Base-by-base conservation (phyloP, 2,113 vertebrate species). In the Myiozetetes cayanensis region DNA sequence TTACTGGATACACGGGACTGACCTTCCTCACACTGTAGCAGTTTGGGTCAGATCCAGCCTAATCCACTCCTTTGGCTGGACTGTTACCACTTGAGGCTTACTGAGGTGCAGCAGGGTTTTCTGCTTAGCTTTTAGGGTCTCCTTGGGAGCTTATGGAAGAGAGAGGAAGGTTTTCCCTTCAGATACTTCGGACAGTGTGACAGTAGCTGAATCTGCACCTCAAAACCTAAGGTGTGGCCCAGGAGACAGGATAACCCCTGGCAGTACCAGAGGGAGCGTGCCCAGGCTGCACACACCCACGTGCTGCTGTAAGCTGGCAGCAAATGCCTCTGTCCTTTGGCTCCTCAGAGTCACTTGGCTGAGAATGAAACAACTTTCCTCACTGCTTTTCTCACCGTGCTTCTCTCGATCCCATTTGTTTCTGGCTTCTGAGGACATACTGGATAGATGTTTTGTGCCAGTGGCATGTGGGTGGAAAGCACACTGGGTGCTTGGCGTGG, bases 401-500 rank as follows among this genome's bases (percentile, higher is more conserved):
- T 55, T 2, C 37, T 52, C 44, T 70, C 27, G 5, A 2, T 24
- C 59, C 74, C 2, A 0, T 27, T 58, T 15, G 9, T 27, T 21
- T 47, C 63, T 0, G 23, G 63, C 41, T 52, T 46, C 17, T 2
- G 6, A 67, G 74, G 84, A 58, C 23, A 5, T 17, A 7, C 20
- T 33, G 13, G 55, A 31, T 20, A 12, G 0, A 1, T 17, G 41
- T 27, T 33, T 33, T 9, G n/a, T 50, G 76, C 35, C 50, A 8
- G n/a, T 7, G 35, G 35, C 5, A 3, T 1, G 37, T 33, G 59
- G 17, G 22, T 14, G 56, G 47, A 6, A 76, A 43, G 37, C 2
- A 37, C 17, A 3, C 8, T 0, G 12, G 22, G 55, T 12, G 67
- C 21, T 83, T 59, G 30, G 83, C 0, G 0, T 11, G 67, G 50